Evolutionary conservation across 23 tunicate species (phyloP).

Genomic region (Clavelina lepadiformis): DNA sequence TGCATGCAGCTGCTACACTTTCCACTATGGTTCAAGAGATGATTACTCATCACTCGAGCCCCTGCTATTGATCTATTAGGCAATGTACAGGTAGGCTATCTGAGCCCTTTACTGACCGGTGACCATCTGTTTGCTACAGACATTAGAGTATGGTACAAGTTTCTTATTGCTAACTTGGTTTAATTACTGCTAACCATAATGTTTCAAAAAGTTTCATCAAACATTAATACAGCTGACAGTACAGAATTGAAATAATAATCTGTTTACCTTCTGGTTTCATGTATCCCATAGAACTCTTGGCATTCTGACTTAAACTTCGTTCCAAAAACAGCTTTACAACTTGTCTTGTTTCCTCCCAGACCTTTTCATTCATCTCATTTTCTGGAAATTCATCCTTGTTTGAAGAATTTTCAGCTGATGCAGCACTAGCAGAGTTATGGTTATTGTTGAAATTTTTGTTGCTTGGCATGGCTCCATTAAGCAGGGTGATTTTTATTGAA

Average conservation of each 20-base stretch:
- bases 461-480: neutral
- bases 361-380: too few species aligned
- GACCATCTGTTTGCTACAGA: neutral
- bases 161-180: too few species aligned
- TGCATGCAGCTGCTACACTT: too few species aligned
- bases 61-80: too few species aligned
- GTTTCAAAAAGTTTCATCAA: too few species aligned
- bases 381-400: too few species aligned
- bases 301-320: constrained; percentile 24
- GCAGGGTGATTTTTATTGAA: too few species aligned
- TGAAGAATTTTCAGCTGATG: too few species aligned
- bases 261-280: constrained; percentile 48
- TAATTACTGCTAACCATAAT: too few species aligned
- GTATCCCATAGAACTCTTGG: constrained; percentile 13
- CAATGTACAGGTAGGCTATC: neutral
- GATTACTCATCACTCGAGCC: too few species aligned
- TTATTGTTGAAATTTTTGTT: neutral
- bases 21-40: too few species aligned
- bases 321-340: constrained; percentile 34
- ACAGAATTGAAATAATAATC: neutral
- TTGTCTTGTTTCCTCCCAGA: constrained; percentile 32
- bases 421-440: neutral
- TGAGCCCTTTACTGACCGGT: neutral
- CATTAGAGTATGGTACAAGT: too few species aligned
- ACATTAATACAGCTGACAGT: neutral